A percentile compares a stretch with the other conserved stretches of the same genome.
Evolutionary conservation across 2,888 invertebrate species (phyloP).

Genomic region (Nomada flava): DNA sequence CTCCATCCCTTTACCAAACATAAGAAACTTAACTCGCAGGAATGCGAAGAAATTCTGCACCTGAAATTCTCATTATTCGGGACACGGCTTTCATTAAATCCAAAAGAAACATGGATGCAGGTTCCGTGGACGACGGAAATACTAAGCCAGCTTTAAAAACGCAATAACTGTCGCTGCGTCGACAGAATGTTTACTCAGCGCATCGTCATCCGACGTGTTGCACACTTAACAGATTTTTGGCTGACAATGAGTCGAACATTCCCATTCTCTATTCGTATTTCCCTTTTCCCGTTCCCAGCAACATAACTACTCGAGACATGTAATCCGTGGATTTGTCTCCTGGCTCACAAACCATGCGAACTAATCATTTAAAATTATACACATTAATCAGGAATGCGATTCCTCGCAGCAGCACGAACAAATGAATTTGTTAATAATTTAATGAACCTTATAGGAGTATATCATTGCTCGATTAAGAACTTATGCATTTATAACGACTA

Average conservation of each 20-base stretch:
- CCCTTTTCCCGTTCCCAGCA: neutral
- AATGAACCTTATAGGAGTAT: too few species aligned
- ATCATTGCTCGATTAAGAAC: too few species aligned
- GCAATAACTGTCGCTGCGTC: slow-evolving; percentile 49
- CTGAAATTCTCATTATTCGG: neutral
- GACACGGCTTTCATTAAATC: neutral
- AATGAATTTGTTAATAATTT: too few species aligned
- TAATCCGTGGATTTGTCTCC: neutral
- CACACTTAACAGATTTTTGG: slow-evolving; percentile 52
- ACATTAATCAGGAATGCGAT: too few species aligned
- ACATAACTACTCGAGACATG: neutral
- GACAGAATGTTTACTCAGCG: slow-evolving; percentile 48
- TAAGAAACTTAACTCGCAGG: neutral
- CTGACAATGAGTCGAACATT: neutral
- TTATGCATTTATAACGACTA: too few species aligned
- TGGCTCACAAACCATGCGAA: too few species aligned
- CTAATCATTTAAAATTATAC: too few species aligned
- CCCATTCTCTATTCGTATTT: neutral
- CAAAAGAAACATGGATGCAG: slow-evolving; percentile 11
- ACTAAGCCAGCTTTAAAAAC: slow-evolving; percentile 41
- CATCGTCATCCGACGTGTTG: slow-evolving; percentile 47
- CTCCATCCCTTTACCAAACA: neutral
- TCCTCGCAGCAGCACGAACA: too few species aligned
- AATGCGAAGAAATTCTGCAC: neutral
- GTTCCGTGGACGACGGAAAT: slow-evolving; percentile 28